Base-by-base conservation (phyloP, 1,140 invertebrate genomes). In the Pissodes strobi region DNA sequence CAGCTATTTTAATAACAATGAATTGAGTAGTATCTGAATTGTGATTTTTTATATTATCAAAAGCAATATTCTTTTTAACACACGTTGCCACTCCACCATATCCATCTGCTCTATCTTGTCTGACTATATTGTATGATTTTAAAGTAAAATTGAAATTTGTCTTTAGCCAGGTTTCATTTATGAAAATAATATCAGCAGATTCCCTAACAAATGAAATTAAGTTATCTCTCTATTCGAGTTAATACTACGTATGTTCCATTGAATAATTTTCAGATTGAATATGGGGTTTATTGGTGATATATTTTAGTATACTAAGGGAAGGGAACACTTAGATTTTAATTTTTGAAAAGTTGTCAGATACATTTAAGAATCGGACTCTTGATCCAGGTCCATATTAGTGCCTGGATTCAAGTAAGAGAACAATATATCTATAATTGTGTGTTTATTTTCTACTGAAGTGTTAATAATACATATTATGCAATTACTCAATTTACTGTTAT, bases 161-260 rank as follows among this genome's bases (percentile, higher is more conserved):
- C n/a, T 66, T 61, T 38, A 66, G 25, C 55, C 55, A 66, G 13
- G 64, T 66, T 58, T 59, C 64, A 45, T 66, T 66, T 3, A 66
- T 4, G 1, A 60, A 18, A n/a, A 66, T 46, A 17, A 66, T 18
- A 23, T 60, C 64, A 15, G 51, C 48, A 17, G 37, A 53, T 10
- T 25, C n/a, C 56, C 46, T 48, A 38, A 53, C 17, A 23, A 61
- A 17, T 12, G 27, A 48, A 9, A 46, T 66, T 46, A 66, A 48
- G 17, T 66, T 22, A 25, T 15, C 37, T 46, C n/a, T n/a, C 27
- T 55, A 17, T 59, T 66, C 13, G 13, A 13, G 8, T 4, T 45
- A 15, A 64, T 22, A 17, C 49, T 55, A 25, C 39, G 13, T 18
- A 56, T 48, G 30, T 64, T 64, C 52, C 61, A 64, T 21, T 64